A percentile compares a stretch with the other conserved stretches of the same genome.
Evolutionary conservation across 2,113 vertebrate genomes (phyloP).

Genomic region (Apteryx owenii): DNA sequence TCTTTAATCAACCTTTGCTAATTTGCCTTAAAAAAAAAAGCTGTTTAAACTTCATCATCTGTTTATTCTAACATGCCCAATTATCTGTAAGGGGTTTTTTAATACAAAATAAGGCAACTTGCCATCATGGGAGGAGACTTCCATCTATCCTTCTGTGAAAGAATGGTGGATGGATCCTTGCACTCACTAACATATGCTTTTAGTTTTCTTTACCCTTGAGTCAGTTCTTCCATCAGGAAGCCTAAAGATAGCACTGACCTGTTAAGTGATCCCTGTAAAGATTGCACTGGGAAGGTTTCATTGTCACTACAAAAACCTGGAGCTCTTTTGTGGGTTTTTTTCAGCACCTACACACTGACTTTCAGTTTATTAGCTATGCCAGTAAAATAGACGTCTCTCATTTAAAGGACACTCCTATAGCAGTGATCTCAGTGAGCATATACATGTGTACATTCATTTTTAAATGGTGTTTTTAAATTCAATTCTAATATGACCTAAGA

Average conservation of each 20-base stretch:
- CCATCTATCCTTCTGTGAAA: background rate
- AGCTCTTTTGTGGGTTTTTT: background rate
- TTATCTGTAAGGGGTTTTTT: background rate
- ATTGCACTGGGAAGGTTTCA: background rate
- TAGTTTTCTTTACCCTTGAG: background rate
- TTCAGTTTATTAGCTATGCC: background rate
- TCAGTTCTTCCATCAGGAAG: background rate
- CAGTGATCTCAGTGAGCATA: background rate
- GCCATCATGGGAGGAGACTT: background rate
- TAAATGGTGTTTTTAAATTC: background rate
- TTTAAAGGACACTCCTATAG: background rate
- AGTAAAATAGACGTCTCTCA: background rate
- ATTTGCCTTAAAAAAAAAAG: background rate
- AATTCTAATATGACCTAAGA: background rate
- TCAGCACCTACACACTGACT: accelerated
- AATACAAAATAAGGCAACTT: background rate
- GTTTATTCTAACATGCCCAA: background rate
- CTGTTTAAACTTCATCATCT: background rate
- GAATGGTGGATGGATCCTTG: background rate
- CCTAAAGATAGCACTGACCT: background rate
- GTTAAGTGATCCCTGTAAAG: background rate
- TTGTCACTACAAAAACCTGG: background rate
- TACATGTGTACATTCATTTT: background rate
- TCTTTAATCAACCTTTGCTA: background rate
- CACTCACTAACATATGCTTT: background rate